Evolutionary conservation across 1,140 invertebrate species (phyloP).

Genomic region (Acromyrmex heyeri): DNA sequence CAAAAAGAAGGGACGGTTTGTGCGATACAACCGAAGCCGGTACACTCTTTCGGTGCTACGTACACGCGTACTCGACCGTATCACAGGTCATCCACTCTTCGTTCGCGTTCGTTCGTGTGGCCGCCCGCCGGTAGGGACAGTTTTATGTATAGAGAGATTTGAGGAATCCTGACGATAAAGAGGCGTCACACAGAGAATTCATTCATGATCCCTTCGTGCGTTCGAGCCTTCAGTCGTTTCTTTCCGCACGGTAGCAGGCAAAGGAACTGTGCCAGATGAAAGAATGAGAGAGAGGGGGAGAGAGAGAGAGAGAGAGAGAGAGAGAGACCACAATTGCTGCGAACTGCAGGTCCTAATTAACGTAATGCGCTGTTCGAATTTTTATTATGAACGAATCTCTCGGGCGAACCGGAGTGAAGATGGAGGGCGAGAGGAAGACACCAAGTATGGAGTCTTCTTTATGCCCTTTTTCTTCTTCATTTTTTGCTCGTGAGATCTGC

Average conservation of each 20-base stretch:
- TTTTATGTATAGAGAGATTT: constrained; percentile 79
- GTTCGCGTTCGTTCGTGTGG: constrained; percentile 40
- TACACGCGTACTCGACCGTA: constrained; percentile 11
- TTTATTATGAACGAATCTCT: constrained; percentile 28
- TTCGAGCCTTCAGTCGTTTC: constrained; percentile 26
- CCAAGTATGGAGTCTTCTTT: constrained; percentile 23
- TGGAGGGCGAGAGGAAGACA: background rate
- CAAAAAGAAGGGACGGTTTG: constrained; percentile 49
- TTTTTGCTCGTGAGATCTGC: background rate
- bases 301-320: too few relatives aligned
- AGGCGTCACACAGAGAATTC: constrained; percentile 80
- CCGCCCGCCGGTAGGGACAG: constrained; percentile 57
- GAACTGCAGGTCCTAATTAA: constrained; percentile 39
- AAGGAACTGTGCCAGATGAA: background rate
- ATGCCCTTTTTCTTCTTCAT: background rate
- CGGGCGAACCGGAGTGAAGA: background rate
- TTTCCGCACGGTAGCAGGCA: background rate
- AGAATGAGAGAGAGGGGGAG: background rate
- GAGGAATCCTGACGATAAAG: constrained; percentile 78
- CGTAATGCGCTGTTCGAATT: background rate
- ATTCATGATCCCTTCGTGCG: constrained; percentile 80
- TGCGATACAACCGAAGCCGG: constrained; percentile 34
- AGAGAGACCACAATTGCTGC: too few relatives aligned
- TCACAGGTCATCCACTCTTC: constrained; percentile 55
- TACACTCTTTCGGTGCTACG: constrained; percentile 9